A percentile compares a stretch with the other conserved stretches of the same genome.
Conservation (phyloP, 1,140 invertebrate genomes). For the Apis cerana region DNA sequence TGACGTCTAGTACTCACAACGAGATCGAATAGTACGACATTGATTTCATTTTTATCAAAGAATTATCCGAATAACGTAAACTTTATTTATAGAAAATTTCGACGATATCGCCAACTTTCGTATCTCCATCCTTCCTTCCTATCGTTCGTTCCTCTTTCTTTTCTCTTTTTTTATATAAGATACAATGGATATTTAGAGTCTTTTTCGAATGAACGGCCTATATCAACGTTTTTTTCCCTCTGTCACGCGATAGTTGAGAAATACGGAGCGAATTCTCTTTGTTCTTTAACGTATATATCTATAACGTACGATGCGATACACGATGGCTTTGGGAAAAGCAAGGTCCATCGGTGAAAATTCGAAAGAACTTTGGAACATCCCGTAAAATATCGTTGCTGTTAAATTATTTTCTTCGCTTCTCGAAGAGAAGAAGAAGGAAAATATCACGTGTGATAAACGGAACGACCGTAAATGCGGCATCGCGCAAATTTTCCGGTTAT, state of each 20-base stretch:
- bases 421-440: background rate
- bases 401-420: background rate
- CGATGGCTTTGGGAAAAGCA: too few species aligned
- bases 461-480: slow-evolving; percentile 20
- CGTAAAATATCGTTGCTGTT: background rate
- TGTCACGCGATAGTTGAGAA: slow-evolving; percentile 61
- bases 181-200: slow-evolving; percentile 43
- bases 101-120: background rate
- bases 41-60: slow-evolving; percentile 11
- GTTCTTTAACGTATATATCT: too few species aligned
- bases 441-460: slow-evolving; percentile 1
- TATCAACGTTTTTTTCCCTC: slow-evolving; percentile 48
- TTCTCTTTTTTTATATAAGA: background rate
- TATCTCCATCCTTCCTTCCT: background rate
- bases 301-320: too few species aligned
- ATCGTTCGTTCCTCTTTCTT: too few species aligned
- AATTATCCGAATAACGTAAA: background rate
- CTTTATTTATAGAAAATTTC: slow-evolving; percentile 30
- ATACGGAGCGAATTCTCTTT: slow-evolving; percentile 10
- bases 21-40: slow-evolving; percentile 15
- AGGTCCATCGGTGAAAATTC: background rate
- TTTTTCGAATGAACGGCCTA: slow-evolving; percentile 63
- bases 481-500: slow-evolving; percentile 49
- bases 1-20: slow-evolving; percentile 9
- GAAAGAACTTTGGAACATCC: background rate